Conservation (phyloP, 1,140 invertebrate species). For the Scaptomyza pallida region DNA sequence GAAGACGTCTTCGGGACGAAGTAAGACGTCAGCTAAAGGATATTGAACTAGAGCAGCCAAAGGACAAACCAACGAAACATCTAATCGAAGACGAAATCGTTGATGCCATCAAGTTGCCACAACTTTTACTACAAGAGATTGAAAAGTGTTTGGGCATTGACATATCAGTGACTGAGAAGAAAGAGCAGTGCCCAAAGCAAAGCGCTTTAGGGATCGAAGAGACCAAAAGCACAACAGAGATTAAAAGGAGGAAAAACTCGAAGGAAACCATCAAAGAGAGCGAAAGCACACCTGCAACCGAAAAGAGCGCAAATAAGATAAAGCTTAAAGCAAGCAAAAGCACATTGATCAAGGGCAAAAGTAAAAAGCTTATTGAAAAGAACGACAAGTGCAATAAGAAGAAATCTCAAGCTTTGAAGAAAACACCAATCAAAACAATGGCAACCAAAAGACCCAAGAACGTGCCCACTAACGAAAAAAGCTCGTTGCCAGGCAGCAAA, state of each 20-base stretch:
- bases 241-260: not conserved
- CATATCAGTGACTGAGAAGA: constrained; percentile 1
- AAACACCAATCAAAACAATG: constrained; percentile 24
- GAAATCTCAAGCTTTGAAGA: not conserved
- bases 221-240: not conserved
- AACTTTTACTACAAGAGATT: constrained; percentile 66
- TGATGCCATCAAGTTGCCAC: constrained; percentile 68
- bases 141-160: constrained; percentile 71
- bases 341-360: not conserved
- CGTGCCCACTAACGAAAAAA: not conserved
- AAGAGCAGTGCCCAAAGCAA: not conserved
- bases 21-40: constrained; percentile 66
- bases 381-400: not conserved
- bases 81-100: constrained; percentile 73
- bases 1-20: constrained; percentile 64
- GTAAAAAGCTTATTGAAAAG: not conserved
- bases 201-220: not conserved
- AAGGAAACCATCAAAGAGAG: not conserved
- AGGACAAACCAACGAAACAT: constrained; percentile 36
- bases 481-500: not conserved
- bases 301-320: not conserved
- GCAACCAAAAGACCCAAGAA: not conserved
- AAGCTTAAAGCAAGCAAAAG: constrained; percentile 3
- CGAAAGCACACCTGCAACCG: constrained; percentile 23
- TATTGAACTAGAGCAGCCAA: constrained; percentile 60